Evolutionary conservation across 2,113 vertebrate genomes (phyloP).

Genomic region (Gavialis gangeticus): DNA sequence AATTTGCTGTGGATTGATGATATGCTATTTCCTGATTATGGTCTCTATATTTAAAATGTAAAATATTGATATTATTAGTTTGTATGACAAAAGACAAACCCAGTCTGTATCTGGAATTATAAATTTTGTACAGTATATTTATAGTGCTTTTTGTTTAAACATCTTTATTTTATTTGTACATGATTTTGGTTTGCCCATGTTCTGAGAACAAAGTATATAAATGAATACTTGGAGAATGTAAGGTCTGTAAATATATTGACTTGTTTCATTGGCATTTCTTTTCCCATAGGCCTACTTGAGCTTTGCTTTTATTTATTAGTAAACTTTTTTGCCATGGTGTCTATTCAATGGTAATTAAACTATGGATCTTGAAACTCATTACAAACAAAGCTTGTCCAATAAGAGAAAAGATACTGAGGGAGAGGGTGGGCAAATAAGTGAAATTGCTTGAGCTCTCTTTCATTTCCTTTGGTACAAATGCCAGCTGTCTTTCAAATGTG

Average conservation of each 20-base stretch:
- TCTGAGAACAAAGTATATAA: not conserved
- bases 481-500: constrained; percentile 69
- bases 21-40: not conserved
- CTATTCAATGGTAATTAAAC: not conserved
- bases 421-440: constrained; percentile 28
- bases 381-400: not conserved
- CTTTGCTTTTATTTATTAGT: constrained; percentile 17
- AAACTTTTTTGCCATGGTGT: constrained; percentile 61
- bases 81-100: fast-evolving
- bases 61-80: not conserved
- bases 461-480: constrained; percentile 70
- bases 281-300: not conserved
- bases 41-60: fast-evolving
- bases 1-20: not conserved
- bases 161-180: not conserved
- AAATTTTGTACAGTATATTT: not conserved
- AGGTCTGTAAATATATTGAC: not conserved
- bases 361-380: constrained; percentile 7
- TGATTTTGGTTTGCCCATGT: not conserved
- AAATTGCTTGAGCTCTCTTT: constrained; percentile 64
- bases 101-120: not conserved
- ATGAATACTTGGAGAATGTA: not conserved
- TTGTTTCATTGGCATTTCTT: not conserved
- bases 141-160: not conserved
- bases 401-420: constrained; percentile 7